Conservation (phyloP, 2,113 vertebrate species). For the Callipepla squamata region DNA sequence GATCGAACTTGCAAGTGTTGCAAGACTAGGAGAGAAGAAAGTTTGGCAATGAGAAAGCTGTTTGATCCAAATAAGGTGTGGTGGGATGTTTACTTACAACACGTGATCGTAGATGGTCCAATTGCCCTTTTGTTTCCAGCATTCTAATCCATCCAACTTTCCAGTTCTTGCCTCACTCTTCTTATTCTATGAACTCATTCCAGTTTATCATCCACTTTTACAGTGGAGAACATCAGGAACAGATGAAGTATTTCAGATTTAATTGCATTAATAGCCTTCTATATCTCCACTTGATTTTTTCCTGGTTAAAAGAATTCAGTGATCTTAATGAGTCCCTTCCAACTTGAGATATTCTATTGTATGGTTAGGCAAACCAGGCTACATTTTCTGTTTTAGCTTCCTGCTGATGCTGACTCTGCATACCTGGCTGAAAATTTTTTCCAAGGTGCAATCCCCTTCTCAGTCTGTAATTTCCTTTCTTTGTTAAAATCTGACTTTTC, state of each 20-base stretch:
- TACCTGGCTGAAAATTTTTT: not conserved
- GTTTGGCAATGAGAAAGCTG: not conserved
- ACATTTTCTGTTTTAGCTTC: not conserved
- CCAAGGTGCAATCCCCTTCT: not conserved
- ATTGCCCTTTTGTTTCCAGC: not conserved
- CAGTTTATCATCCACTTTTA: not conserved
- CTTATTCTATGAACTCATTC: not conserved
- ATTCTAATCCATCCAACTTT: not conserved
- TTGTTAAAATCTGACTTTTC: not conserved
- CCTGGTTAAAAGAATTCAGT: too few species aligned
- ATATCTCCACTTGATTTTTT: not conserved
- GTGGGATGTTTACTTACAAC: not conserved
- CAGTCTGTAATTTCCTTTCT: not conserved
- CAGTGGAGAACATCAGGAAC: not conserved
- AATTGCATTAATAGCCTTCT: not conserved
- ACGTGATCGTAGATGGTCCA: rapidly evolving
- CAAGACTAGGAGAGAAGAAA: not conserved
- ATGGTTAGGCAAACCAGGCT: not conserved
- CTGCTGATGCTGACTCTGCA: not conserved
- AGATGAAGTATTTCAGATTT: rapidly evolving
- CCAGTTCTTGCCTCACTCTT: not conserved
- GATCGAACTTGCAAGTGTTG: not conserved
- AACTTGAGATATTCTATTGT: too few species aligned
- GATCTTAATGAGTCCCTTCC: too few species aligned
- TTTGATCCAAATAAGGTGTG: not conserved